These are phyloP conservation scores for Pristionchus maxplancki DNA, from an alignment of 2,888 invertebrate genomes.

Conservation along the genomic window DNA sequence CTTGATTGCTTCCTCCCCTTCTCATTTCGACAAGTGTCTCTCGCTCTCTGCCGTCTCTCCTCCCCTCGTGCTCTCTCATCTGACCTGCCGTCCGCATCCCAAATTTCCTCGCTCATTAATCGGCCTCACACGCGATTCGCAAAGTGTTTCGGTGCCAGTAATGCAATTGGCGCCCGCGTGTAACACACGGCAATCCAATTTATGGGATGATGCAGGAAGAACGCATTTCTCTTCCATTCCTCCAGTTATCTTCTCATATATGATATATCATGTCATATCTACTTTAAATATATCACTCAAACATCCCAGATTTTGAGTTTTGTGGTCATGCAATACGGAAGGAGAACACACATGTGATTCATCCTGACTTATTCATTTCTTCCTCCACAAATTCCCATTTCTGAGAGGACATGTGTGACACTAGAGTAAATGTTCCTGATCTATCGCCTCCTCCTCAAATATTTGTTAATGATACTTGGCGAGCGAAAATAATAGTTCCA, in stretches of 20 bases:
- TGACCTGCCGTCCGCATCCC: neutral
- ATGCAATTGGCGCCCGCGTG: neutral
- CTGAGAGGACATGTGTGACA: no score
- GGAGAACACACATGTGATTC: neutral
- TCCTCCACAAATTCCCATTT: no score
- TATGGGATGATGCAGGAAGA: neutral
- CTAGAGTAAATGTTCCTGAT: no score
- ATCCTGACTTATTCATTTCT: neutral
- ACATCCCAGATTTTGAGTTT: no score
- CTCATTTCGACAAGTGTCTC: conserved; percentile 28
- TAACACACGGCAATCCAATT: neutral
- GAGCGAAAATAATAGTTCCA: no score
- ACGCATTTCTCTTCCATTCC: neutral
- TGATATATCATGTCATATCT: no score
- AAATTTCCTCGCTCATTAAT: conserved; percentile 32
- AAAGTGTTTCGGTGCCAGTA: neutral
- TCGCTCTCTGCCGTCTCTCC: neutral
- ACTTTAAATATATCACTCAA: no score
- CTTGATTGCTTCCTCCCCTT: conserved; percentile 27
- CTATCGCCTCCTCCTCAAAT: no score
- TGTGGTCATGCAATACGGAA: no score
- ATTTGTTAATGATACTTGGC: no score
- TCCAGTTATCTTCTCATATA: no score
- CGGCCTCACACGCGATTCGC: conserved; percentile 1
- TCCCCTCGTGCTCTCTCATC: neutral